Conservation (phyloP, 2,797 vertebrate species). For the Eutrigla gurnardus region DNA sequence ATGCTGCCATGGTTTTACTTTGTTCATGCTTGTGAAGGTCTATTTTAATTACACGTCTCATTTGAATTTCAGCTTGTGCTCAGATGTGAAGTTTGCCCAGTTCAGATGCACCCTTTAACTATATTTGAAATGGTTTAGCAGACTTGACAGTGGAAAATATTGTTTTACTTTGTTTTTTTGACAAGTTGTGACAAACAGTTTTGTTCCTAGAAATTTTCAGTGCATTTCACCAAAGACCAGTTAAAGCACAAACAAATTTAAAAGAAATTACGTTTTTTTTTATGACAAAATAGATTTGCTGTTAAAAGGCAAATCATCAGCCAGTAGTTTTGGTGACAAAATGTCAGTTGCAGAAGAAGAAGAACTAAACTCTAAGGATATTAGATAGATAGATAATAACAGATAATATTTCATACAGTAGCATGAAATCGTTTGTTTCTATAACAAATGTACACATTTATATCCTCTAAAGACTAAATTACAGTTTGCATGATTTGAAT, state of each 20-base stretch:
- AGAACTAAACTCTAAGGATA: conserved; percentile 2
- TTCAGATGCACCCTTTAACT: conserved; percentile 54
- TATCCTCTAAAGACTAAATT: conserved; percentile 21
- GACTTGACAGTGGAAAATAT: conserved; percentile 56
- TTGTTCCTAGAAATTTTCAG: conserved; percentile 29
- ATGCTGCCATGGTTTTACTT: conserved; percentile 40
- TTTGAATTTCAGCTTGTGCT: conserved; percentile 50
- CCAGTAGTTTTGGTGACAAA: conserved; percentile 10
- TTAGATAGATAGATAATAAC: neutral
- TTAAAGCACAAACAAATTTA: conserved; percentile 22
- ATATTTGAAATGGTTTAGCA: conserved; percentile 51
- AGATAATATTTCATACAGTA: neutral
- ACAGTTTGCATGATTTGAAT: conserved; percentile 23
- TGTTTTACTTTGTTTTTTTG: conserved; percentile 46
- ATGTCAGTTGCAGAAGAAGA: conserved; percentile 1
- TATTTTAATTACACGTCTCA: conserved; percentile 58
- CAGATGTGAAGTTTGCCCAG: conserved; percentile 62
- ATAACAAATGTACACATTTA: conserved; percentile 13
- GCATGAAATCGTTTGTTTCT: neutral
- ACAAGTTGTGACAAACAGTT: conserved; percentile 36
- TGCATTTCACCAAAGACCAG: conserved; percentile 16
- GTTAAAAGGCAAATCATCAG: conserved; percentile 20
- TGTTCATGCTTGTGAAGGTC: conserved; percentile 54
- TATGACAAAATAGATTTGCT: conserved; percentile 27
- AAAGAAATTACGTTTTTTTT: conserved; percentile 16